phyloP scores from a whole-genome alignment of 2,113 vertebrate genomes.

The Petromus typicus region DNA sequence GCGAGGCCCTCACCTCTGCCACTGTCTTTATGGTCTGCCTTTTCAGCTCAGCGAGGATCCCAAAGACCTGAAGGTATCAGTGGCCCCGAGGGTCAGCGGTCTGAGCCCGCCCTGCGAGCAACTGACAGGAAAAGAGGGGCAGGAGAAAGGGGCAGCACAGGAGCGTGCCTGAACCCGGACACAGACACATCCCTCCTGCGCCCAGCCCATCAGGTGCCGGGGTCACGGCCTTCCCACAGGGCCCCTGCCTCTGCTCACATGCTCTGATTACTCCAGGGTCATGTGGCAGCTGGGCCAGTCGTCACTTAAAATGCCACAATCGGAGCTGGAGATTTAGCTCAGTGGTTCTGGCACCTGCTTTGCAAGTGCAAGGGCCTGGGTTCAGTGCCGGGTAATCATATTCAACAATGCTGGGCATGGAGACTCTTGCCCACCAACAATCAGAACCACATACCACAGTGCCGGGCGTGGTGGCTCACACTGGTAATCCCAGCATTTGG shows the following conservation, averaged over 20 bases:
- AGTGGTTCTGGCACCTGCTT: too few relatives aligned
- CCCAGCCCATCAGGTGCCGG: background rate
- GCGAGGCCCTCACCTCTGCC: background rate
- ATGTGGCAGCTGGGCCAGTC: slow-evolving; percentile 71
- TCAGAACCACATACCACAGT: too few relatives aligned
- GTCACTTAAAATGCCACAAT: too few relatives aligned
- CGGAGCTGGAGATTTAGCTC: too few relatives aligned
- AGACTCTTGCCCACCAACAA: too few relatives aligned
- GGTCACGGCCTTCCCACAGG: background rate
- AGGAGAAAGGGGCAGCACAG: background rate
- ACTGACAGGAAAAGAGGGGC: background rate
- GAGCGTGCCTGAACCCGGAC: background rate
- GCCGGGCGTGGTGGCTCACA: too few relatives aligned
- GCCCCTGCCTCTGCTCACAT: slow-evolving; percentile 73
- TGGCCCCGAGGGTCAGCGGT: background rate
- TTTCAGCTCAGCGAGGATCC: background rate
- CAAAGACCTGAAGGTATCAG: accelerated
- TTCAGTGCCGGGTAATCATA: too few relatives aligned
- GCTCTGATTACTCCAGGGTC: slow-evolving; percentile 83
- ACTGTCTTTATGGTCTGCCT: background rate
- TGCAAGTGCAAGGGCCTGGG: too few relatives aligned
- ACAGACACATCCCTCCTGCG: background rate
- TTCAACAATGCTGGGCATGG: too few relatives aligned
- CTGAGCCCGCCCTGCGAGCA: background rate
- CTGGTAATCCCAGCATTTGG: too few relatives aligned